Percentiles rank a stretch among this genome's conserved stretches.
Conservation (phyloP, 2,888 invertebrate species). For the Metellina segmentata region DNA sequence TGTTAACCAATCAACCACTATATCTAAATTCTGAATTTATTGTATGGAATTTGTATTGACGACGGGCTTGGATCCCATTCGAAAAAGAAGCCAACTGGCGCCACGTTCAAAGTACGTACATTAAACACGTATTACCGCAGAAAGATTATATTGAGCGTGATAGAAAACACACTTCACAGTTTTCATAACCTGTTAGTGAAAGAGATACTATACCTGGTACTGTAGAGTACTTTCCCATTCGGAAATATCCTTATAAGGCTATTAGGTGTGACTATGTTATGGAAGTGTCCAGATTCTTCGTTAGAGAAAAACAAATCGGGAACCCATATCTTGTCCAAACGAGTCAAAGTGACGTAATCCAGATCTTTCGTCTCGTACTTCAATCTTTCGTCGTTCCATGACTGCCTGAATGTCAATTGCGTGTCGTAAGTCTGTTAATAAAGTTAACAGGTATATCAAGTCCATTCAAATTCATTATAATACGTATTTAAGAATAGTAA, state of each 20-base stretch:
- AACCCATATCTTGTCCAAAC: constrained; percentile 98
- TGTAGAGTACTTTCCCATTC: constrained; percentile 96
- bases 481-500: not conserved
- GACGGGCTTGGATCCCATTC: too few relatives aligned
- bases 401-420: constrained; percentile 97
- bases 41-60: too few relatives aligned
- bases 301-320: constrained; percentile 98
- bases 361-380: constrained; percentile 79
- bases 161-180: too few relatives aligned
- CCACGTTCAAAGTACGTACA: too few relatives aligned
- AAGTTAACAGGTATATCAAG: too few relatives aligned
- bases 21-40: too few relatives aligned
- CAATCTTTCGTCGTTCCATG: constrained; percentile 94
- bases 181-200: too few relatives aligned
- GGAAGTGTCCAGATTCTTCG: constrained; percentile 96
- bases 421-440: constrained; percentile 92
- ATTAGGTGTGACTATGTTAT: constrained; percentile 98
- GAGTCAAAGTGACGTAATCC: constrained; percentile 92
- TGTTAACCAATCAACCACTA: too few relatives aligned
- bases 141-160: too few relatives aligned
- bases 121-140: too few relatives aligned
- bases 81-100: too few relatives aligned
- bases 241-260: constrained; percentile 98
- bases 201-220: constrained; percentile 86
- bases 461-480: not conserved